Base-by-base conservation (phyloP, 2,797 vertebrate genomes). In the Thunnus albacares region DNA sequence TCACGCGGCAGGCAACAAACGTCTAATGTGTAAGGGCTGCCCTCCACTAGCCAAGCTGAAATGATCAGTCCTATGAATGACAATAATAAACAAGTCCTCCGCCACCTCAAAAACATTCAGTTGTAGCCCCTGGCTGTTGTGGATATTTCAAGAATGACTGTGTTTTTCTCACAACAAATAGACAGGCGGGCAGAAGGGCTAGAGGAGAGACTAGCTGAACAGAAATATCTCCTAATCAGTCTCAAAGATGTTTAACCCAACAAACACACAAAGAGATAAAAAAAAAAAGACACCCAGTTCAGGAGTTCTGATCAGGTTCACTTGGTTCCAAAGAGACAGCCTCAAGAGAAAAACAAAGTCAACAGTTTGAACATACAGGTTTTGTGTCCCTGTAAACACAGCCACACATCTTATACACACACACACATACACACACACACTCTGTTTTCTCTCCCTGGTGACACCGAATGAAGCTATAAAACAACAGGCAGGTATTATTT, bases 401-500 rank as follows among this genome's bases (percentile, higher is more conserved):
- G 12, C 33, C 12, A 24, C 15, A 28, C 2, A 28, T 14, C 51
- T 8, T 15, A 24, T 2, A 75, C 17, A 59, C 28, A 51, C 6
- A 51, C 47, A 51, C 47, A 47, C 11, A 45, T 5, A 30, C 24
- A 55, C 28, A 30, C 14, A 4, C 20, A 30, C 28, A 30, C 28
- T 22, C 24, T 58, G 62, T 67, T 74, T 41, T 35, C 68, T 69
- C 38, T 53, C 73, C 55, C 51, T 47, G 41, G 10, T 58, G 57
- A 10, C 17, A 57, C 4, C 9, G 77, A 65, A 64, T 35, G 35
- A 64, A 73, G 49, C 63, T 15, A 22, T 64, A 57, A 73, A 75
- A 74, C 71, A 69, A 30, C 63, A 57, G n/a, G 14, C 20, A 55
- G 62, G 49, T 61, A 35, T 77, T 65, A 79, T 75, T 81, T 82